These are phyloP conservation scores for Spilogale gracilis DNA, from an alignment of 2,113 vertebrate genomes.

Conservation along the genomic window DNA sequence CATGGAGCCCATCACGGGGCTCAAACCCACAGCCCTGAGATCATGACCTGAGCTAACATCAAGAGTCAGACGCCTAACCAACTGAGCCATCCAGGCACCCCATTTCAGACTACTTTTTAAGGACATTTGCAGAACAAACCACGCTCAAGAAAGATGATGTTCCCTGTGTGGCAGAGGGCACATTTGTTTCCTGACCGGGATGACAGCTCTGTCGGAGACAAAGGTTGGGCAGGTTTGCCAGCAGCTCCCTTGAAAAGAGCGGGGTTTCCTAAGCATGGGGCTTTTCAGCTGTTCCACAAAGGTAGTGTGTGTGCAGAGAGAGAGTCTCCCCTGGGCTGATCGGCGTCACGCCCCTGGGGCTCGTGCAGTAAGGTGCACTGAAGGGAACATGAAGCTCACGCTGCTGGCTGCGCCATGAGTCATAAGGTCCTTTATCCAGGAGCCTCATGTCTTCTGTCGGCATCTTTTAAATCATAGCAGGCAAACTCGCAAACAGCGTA, in stretches of 20 bases:
- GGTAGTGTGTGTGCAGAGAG: not conserved
- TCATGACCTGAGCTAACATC: not conserved
- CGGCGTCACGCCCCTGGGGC: rapidly evolving
- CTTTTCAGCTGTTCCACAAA: not conserved
- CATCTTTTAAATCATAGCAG: not conserved
- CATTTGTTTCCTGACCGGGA: not conserved
- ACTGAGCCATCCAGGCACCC: not conserved
- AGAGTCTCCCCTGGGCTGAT: not conserved
- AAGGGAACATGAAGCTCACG: rapidly evolving
- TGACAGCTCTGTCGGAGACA: not conserved
- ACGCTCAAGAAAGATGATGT: not conserved
- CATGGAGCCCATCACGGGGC: not conserved
- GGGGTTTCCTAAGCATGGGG: not conserved
- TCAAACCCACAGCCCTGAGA: not conserved
- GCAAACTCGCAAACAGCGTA: not conserved
- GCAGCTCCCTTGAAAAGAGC: not conserved
- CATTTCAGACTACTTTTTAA: not conserved
- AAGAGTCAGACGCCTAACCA: not conserved
- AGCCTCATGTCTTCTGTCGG: not conserved
- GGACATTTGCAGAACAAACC: not conserved
- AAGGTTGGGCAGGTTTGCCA: not conserved
- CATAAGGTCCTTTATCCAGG: not conserved
- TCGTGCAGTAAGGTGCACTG: rapidly evolving
- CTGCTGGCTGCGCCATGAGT: not conserved
- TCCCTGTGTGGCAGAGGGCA: no score